Conservation (phyloP, 2,797 vertebrate species). For the Notamacropus eugenii region DNA sequence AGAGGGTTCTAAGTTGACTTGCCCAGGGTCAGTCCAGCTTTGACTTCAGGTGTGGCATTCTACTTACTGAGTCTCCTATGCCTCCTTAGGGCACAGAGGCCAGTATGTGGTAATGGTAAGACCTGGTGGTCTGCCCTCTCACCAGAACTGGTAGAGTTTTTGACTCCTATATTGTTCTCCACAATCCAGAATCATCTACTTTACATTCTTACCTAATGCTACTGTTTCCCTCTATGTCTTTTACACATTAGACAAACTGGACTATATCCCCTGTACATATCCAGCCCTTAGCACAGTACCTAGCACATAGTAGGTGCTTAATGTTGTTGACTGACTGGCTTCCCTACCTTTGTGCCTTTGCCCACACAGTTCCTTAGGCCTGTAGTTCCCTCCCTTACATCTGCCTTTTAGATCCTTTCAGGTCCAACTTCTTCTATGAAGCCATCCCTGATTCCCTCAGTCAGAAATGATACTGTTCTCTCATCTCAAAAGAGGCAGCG, state of each 20-base stretch:
- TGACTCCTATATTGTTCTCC: neutral
- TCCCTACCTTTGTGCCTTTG: neutral
- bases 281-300: neutral
- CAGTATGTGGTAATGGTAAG: neutral
- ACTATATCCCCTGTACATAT: neutral
- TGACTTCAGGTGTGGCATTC: neutral
- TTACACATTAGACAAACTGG: neutral
- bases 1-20: neutral
- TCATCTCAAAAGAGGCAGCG: neutral
- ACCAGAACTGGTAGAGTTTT: neutral
- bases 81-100: neutral
- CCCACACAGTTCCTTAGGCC: neutral
- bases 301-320: neutral
- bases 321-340: neutral
- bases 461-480: neutral
- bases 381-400: neutral
- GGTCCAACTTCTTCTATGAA: neutral
- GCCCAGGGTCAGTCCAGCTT: neutral
- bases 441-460: neutral
- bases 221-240: neutral
- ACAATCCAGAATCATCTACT: neutral
- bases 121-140: neutral
- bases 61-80: neutral
- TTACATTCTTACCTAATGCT: neutral
- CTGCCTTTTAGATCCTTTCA: neutral